Conservation (phyloP, 2,888 invertebrate species). For the Philonicus albiceps region DNA sequence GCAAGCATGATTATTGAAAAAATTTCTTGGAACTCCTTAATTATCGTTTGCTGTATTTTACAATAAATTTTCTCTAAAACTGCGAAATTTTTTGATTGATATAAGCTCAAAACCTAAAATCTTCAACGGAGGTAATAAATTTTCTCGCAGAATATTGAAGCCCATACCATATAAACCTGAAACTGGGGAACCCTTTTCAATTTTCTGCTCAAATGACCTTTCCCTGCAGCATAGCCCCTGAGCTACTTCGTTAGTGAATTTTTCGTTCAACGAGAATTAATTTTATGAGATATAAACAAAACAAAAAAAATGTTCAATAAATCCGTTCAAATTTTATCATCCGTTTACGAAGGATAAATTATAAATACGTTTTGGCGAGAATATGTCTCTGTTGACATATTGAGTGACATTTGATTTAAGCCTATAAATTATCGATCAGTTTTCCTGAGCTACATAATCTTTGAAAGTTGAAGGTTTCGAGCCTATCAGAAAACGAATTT, state of each 20-base stretch:
- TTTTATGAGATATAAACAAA: not conserved
- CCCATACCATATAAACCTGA: not conserved
- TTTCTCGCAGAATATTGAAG: not conserved
- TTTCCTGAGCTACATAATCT: not conserved
- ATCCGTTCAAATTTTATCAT: too few relatives aligned
- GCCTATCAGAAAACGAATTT: not conserved
- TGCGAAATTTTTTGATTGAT: not conserved
- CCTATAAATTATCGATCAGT: not conserved
- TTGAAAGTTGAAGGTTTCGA: not conserved
- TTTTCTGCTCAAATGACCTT: not conserved
- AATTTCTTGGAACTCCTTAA: not conserved
- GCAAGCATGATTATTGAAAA: not conserved
- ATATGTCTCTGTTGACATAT: not conserved
- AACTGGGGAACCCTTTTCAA: not conserved
- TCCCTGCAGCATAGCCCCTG: not conserved
- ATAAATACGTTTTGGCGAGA: not conserved
- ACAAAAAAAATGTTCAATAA: not conserved
- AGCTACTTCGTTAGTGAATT: not conserved
- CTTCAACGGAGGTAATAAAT: not conserved
- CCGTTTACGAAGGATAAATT: not conserved
- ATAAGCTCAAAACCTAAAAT: not conserved
- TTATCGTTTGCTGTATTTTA: not conserved
- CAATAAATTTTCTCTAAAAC: not conserved
- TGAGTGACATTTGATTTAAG: not conserved
- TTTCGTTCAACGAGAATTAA: not conserved